Base-by-base conservation (phyloP, 2,113 vertebrate species). In the Trichechus manatus region DNA sequence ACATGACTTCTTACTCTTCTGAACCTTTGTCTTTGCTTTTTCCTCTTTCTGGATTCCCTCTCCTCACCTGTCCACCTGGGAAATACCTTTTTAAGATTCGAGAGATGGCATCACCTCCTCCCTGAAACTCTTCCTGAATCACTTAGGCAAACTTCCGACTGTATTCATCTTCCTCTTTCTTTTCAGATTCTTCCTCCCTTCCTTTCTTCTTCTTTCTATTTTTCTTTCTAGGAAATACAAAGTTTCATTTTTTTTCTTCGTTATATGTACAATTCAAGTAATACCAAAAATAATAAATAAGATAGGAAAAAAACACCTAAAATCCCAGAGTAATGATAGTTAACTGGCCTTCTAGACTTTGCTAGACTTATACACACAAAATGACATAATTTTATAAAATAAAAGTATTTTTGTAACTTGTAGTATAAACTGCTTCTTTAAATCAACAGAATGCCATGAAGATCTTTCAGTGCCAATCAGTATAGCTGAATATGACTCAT, bases 301-400 rank as follows among this genome's bases (percentile, higher is more conserved):
- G 61, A 15, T n/a, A 53, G 33, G 39, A 36, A 85, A 42, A 77
- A 97, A 77, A 15, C 72, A 63, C 11, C n/a, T 31, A 70, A 87
- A 84, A 88, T 82, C 42, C n/a, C 44, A 84, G 31, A 74, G 53
- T 50, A 64, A 80, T 87, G 50, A n/a, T 33, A 3, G 61, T 78
- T 64, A 94, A 87, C 61, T 83, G 75, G 64, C 25, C 82, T 95
- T 95, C 31, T 86, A 61, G 61, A 89, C 17, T 82, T 80, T 88
- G 17, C 63, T 74, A 39, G 42, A 78, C 88, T 81, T 44, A 75
- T 31, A 64, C 70, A 78, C 6, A 64, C 14, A 59, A 61, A 87
- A 84, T 85, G 70, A 56, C 9, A 47, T 61, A 61, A 81, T 53
- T 94, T 94, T 53, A 61, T 72, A 91, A 87, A 75, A 82, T 56